Evolutionary conservation across 2,888 invertebrate genomes (phyloP), one percentile per base, ranked within the genome.

Genomic region (Eurytoma californica): DNA sequence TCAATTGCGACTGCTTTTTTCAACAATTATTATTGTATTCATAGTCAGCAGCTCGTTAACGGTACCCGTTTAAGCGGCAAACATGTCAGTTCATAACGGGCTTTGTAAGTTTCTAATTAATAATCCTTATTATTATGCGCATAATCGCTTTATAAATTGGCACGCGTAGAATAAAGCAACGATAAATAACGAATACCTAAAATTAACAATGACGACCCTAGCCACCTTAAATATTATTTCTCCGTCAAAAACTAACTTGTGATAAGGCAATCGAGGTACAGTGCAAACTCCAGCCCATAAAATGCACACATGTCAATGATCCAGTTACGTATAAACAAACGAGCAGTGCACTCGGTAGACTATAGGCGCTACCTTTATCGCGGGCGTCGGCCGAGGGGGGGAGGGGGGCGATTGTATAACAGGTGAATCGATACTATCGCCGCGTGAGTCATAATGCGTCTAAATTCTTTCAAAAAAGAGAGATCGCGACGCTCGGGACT

Each of bases 1-100:
- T 20, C 60, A 24, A 75, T 58, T 74, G 58, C 7, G 57, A 69
- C 57, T 24, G 28, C 57, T 55, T 63, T 69, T 24, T 69, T 69
- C 72, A 20, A 58, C 20, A 68, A 73, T 63, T 65, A 78, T 78
- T 73, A 73, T 73, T 61, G 78, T 66, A 78, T 78, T 68, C 78
- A 60, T 75, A 57, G 58, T 72, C 18, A 30, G 30, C 30, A 66
- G 39, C 49, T 20, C 58, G 58, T 63, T 72, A 77, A 77, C 77
- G 77, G 72, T 72, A 66, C 14, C n/a, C 30, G 39, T 9, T 12
- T 58, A 39, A 69, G 24, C 69, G 30, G 28, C 65, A 69, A 79
- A 74, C 51, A 65, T 24, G 39, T 1, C 69, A 5, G 24, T 12
- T 20, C n/a, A 16, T 74, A 79, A 70, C 79, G 66, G 70, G 18